Evolutionary conservation across 2,888 invertebrate species (phyloP), one percentile per base, ranked within the genome.

Genomic region (Megalurothrips usitatus): DNA sequence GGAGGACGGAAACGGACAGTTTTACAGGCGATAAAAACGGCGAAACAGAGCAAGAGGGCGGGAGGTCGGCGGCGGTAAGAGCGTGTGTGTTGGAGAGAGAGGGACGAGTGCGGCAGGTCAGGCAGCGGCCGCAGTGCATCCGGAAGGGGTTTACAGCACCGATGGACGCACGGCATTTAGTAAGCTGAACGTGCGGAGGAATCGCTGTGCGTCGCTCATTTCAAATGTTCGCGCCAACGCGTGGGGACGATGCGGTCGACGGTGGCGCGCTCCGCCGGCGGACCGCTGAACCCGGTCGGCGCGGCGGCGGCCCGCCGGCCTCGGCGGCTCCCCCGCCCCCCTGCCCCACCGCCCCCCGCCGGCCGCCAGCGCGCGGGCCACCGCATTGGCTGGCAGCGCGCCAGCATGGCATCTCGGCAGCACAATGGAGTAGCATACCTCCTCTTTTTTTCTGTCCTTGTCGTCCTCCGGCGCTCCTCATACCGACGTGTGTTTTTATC

Each of bases 361-460:
- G 58, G 52, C 81, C 68, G 58, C 68, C 26, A 26, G 11, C 68
- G 6, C 14, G 58, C 68, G 11, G 19, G 6, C 58, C 68, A 1
- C 26, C 68, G 23, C 26, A 78, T 80, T 49, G 80, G 17, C 58
- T 75, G 80, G 78, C 78, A 63, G 78, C 28, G 80, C 19, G 34
- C 81, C 80, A 79, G 80, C 80, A 80, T 80, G 79, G 80, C 79
- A 78, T 81, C 80, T 75, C 80, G 78, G 23, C 79, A 80, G 80
- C 52, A 78, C 79, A 68, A 79, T 78, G 81, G 80, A 75, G 80
- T 12, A 17, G 68, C 34, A 43, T 43, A 43, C 34, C 81, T 79
- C 82, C 75, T 83, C 82, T 68, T 84, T 85, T 84, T 86, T 86
- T 86, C 84, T 84, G 84, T 84, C 68, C n/a, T 43, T 43, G 2